A percentile compares a stretch with the other conserved stretches of the same genome.
These are phyloP conservation scores for Gadus chalcogrammus DNA, from an alignment of 2,113 vertebrate species.

Conservation along the genomic window DNA sequence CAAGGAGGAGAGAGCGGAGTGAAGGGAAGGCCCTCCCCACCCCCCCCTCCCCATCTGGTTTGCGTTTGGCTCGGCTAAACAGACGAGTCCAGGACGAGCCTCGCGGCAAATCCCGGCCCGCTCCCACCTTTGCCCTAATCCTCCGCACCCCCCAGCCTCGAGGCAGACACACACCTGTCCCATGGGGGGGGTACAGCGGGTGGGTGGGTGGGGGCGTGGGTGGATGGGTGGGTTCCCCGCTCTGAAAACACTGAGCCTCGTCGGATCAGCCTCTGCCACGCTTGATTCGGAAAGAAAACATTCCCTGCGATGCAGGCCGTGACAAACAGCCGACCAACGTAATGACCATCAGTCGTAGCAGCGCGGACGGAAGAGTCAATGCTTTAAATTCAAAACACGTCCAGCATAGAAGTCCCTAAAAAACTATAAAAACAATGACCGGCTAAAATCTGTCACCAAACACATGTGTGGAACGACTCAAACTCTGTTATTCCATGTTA, in stretches of 20 bases:
- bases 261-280: too few species aligned
- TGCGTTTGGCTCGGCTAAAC: constrained; percentile 59
- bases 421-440: not conserved
- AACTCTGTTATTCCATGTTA: constrained; percentile 2
- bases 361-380: too few species aligned
- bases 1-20: constrained; percentile 43
- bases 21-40: constrained; percentile 32
- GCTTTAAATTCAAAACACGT: too few species aligned
- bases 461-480: not conserved
- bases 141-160: constrained; percentile 27
- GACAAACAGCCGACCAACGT: too few species aligned
- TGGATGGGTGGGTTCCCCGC: too few species aligned
- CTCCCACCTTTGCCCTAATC: constrained; percentile 58
- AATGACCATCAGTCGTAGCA: too few species aligned
- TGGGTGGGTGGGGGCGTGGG: too few species aligned
- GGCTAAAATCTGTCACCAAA: not conserved
- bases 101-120: constrained; percentile 41
- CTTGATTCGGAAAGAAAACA: too few species aligned
- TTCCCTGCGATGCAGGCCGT: too few species aligned
- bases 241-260: too few species aligned
- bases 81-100: constrained; percentile 49
- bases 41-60: constrained; percentile 64
- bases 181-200: not conserved
- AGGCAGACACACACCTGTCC: constrained; percentile 55
- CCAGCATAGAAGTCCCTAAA: not conserved